phyloP scores from a whole-genome alignment of 2,113 vertebrate genomes.

The Aythya baeri region DNA sequence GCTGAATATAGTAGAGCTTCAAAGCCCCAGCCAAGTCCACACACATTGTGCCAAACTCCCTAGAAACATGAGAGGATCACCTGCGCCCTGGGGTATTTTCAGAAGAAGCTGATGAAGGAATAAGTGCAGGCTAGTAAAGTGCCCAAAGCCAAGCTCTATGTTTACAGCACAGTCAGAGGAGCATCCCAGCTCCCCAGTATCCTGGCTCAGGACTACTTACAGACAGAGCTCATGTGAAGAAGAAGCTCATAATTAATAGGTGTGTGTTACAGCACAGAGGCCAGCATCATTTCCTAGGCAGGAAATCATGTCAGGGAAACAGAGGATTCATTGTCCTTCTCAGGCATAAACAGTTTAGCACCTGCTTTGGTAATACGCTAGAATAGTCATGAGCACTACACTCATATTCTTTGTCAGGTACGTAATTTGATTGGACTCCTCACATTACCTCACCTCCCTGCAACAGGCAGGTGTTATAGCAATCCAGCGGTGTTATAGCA shows the following conservation, averaged over 20 bases:
- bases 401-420: not conserved
- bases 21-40: not conserved
- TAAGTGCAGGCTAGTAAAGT: not conserved
- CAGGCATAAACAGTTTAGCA: not conserved
- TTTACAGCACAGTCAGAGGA: not conserved
- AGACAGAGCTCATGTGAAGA: not conserved
- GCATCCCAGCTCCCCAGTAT: not conserved
- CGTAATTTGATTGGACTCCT: not conserved
- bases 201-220: not conserved
- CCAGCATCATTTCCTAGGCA: not conserved
- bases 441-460: not conserved
- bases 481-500: not conserved
- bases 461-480: not conserved
- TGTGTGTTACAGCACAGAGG: not conserved
- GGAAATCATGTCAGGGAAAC: not conserved
- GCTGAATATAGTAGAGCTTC: not conserved
- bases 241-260: not conserved
- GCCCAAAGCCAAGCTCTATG: accelerated
- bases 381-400: not conserved
- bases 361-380: not conserved
- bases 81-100: accelerated
- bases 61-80: not conserved
- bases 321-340: not conserved
- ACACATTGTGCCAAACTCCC: not conserved
- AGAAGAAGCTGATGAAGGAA: not conserved